Evolutionary conservation across 2,113 vertebrate species (phyloP), one percentile per base, ranked within the genome.

Genomic region (Corythaeola cristata): DNA sequence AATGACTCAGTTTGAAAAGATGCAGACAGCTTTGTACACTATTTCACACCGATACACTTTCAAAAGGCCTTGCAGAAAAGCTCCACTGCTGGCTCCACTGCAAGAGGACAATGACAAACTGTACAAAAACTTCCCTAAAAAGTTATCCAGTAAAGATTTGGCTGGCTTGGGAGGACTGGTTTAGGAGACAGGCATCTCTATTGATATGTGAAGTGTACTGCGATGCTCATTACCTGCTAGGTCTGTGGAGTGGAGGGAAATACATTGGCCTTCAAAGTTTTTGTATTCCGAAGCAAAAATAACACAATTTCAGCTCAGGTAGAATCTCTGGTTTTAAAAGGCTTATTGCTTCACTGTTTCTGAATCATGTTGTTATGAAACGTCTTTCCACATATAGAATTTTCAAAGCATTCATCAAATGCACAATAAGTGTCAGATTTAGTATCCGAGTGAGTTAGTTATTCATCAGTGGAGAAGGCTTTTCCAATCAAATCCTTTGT

Each of bases 401-500:
- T 93, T 92, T 75, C 69, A 95, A 95, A 90, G 53, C 41, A 33
- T 84, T 92, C 75, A 91, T 93, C 85, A 88, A 68, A 91, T 56
- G 17, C 74, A 96, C 66, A 81, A 73, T 93, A 82, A 94, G 24
- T 47, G 55, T 74, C 60, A 72, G 81, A 94, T 96, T 94, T 93
- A 88, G 79, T 75, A 91, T 86, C 59, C 0, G 0, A 83, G 23
- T 49, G 37, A 79, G 87, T 89, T 78, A 86, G 45, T 69, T 81
- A 93, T 60, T 95, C 75, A 86, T 67, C 88, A 83, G 59, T 24
- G 27, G 50, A 94, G 64, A 93, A 95, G 80, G 53, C 33, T 95
- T 90, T 95, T 92, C 90, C 85, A 96, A 96, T 97, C 97, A 96
- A 96, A 52, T 16, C 71, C 21, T 93, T 97, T 97, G 95, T 96